Evolutionary conservation across 2,888 invertebrate genomes (phyloP).

Genomic region (Amiota minor): DNA sequence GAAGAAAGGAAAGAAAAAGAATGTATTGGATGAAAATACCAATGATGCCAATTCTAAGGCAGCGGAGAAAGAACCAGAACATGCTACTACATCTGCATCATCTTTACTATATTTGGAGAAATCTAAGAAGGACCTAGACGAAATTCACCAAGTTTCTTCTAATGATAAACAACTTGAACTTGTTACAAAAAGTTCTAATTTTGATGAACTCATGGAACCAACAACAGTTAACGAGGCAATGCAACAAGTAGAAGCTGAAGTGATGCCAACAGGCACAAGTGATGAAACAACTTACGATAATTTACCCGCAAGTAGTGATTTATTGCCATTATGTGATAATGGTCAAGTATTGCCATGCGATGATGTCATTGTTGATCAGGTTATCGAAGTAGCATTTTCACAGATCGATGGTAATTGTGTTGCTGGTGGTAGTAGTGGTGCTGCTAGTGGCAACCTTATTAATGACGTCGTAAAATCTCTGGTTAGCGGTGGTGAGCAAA

Average conservation of each 20-base stretch:
- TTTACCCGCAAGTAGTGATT: neutral
- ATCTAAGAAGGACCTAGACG: no score
- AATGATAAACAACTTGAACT: no score
- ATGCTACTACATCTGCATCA: no score
- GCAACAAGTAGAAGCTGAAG: neutral
- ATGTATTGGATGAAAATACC: no score
- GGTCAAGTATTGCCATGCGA: neutral
- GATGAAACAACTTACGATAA: neutral
- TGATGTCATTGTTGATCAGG: slow-evolving; percentile 13
- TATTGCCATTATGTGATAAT: slow-evolving; percentile 1
- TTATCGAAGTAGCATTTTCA: slow-evolving; percentile 15
- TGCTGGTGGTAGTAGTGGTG: no score
- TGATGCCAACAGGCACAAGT: neutral
- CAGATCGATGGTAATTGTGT: neutral
- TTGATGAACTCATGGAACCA: no score
- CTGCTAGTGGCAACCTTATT: neutral
- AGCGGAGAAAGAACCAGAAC: no score
- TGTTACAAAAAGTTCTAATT: no score
- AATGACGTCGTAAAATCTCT: neutral
- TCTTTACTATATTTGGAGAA: no score
- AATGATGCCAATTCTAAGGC: no score
- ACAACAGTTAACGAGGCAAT: neutral
- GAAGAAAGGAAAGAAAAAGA: no score
- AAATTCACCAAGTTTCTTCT: no score
- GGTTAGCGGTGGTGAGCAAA: neutral